Evolutionary conservation across 1,140 invertebrate species (phyloP), one percentile per base, ranked within the genome.

Genomic region (Laupala kohalensis): DNA sequence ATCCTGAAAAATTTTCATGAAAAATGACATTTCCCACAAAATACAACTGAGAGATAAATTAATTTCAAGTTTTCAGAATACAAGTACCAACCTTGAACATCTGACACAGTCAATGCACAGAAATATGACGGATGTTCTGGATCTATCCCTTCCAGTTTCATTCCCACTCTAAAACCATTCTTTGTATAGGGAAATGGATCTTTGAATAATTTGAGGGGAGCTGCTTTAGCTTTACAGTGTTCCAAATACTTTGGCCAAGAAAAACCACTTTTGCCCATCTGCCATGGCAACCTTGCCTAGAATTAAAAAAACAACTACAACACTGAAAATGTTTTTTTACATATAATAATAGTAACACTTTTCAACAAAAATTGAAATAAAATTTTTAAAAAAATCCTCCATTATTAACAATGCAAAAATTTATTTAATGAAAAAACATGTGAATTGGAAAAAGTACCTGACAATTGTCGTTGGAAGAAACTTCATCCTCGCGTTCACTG

Each of bases 121-220:
- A 95, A 95, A 67, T 92, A 81, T 0, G 91, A 90, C 69, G 93
- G 94, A 81, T 96, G 92, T 75, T 91, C 88, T 0, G 94, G 95
- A 83, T 98, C 95, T 72, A 97, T 93, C 0, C 93, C 95, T 84
- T 98, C 96, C 69, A 97, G 77, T 78, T 94, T 93, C 93, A 96
- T 95, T 13, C 94, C 94, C 69, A 90, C 85, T 81, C 87, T 86
- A 75, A 93, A 93, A 24, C 84, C 83, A 80, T 93, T 93, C 75
- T 89, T 85, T 65, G 75, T 81, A 77, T 84, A 89, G 65, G 84
- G 91, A 75, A 92, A 90, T 0, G 90, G 85, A 78, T 92, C 90
- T 74, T 90, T 88, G 75, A 94, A 94, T 5, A 94, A 79, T 76
- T 91, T 90, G 4, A 87, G 83, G 5, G 91, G 91, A 0, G 91